A percentile compares a stretch with the other conserved stretches of the same genome.
These are phyloP conservation scores for Ceratina calcarata DNA, from an alignment of 1,140 invertebrate species.

Conservation along the genomic window DNA sequence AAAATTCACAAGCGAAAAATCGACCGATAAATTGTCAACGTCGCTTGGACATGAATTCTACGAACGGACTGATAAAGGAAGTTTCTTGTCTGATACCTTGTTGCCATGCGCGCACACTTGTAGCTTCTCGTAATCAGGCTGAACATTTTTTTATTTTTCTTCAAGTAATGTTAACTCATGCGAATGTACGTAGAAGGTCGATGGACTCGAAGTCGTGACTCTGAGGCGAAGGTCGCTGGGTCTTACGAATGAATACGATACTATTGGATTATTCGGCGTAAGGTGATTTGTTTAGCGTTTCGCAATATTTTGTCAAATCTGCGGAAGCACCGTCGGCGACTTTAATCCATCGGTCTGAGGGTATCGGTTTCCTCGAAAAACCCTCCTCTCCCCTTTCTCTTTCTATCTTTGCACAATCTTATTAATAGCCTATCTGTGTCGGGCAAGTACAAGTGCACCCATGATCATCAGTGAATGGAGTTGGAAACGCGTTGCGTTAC, in stretches of 20 bases:
- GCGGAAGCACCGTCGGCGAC: background rate
- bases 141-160: too few species aligned
- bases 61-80: background rate
- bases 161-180: too few species aligned
- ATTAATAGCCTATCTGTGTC: conserved; percentile 47
- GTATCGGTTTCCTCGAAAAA: conserved; percentile 22
- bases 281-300: conserved; percentile 31
- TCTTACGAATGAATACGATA: background rate
- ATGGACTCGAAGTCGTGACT: background rate
- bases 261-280: conserved; percentile 40
- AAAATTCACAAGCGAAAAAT: background rate
- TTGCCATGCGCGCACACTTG: background rate
- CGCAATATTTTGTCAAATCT: conserved; percentile 29
- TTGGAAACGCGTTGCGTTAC: conserved; percentile 23
- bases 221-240: background rate
- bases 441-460: conserved; percentile 46
- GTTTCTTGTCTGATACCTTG: background rate
- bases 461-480: background rate
- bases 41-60: background rate
- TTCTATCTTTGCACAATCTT: conserved; percentile 24
- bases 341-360: conserved; percentile 14
- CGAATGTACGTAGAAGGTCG: background rate
- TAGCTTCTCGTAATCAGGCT: background rate
- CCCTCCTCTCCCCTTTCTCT: background rate
- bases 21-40: background rate